Conservation (phyloP, 92 coral and sea anemone species). For the Pocillopora meandrina region DNA sequence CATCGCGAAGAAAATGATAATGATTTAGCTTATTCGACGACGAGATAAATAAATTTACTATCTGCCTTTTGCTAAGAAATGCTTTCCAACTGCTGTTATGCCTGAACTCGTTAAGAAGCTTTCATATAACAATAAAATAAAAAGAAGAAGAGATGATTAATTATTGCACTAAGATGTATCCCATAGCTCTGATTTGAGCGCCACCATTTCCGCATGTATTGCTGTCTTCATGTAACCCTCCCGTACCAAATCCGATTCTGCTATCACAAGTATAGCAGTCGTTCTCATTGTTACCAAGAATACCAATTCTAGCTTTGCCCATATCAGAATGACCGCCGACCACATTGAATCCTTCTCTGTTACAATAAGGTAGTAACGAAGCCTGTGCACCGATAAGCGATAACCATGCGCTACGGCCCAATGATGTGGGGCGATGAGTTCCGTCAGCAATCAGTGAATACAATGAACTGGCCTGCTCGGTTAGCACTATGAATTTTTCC, state of each 20-base stretch:
- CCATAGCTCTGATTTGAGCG: neutral
- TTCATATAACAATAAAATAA: no score
- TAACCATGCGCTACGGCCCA: conserved; percentile 13
- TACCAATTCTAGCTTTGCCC: conserved; percentile 1
- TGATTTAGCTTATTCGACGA: no score
- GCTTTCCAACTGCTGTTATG: no score
- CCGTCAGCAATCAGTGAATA: conserved; percentile 37
- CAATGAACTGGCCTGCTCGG: conserved; percentile 1
- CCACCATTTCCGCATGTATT: neutral
- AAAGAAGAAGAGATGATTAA: no score
- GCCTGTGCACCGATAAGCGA: neutral
- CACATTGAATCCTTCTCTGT: neutral
- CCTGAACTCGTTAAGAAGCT: no score
- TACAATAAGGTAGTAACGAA: neutral
- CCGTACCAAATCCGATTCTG: conserved; percentile 8
- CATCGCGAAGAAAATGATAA: no score
- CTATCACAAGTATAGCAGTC: neutral
- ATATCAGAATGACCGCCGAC: neutral
- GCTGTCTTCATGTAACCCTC: neutral
- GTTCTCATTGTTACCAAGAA: neutral
- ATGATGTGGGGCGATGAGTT: conserved; percentile 5
- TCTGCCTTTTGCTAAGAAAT: no score
- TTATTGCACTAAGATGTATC: neutral
- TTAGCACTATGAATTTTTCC: neutral
- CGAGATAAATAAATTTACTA: no score